Evolutionary conservation across 2,113 vertebrate genomes (phyloP).

Genomic region (Ctenomys sociabilis): DNA sequence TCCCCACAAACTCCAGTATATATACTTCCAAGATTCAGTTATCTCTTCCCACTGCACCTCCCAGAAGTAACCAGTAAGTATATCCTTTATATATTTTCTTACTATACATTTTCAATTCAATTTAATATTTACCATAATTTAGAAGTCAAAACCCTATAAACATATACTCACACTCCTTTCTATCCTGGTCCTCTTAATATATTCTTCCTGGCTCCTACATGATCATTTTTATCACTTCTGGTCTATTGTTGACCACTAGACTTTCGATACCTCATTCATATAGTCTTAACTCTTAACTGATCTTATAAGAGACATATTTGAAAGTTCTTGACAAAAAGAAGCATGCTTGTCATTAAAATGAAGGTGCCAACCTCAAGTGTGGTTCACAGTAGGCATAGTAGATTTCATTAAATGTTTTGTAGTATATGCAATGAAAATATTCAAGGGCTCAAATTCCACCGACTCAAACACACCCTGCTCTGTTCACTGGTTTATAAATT

Average conservation of each 20-base stretch:
- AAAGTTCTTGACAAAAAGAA: background rate
- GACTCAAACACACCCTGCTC: background rate
- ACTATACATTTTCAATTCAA: background rate
- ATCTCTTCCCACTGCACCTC: background rate
- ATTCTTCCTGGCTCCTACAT: rapidly evolving
- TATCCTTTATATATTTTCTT: background rate
- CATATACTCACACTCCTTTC: background rate
- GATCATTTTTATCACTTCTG: background rate
- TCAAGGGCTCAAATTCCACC: too few species aligned
- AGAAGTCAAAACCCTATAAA: background rate
- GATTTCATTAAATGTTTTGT: background rate
- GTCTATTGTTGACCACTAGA: background rate
- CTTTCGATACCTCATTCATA: background rate
- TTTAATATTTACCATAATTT: background rate
- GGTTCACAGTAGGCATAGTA: rapidly evolving
- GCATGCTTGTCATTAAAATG: background rate
- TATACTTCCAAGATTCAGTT: background rate
- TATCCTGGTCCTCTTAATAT: rapidly evolving
- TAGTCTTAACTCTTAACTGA: background rate
- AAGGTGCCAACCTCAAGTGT: background rate
- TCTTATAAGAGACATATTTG: background rate
- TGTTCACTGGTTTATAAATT: background rate
- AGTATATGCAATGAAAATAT: background rate
- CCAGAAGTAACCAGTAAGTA: background rate
- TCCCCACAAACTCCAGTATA: background rate